Conservation (phyloP, 1,140 invertebrate genomes). For the Drosophila nebulosa region DNA sequence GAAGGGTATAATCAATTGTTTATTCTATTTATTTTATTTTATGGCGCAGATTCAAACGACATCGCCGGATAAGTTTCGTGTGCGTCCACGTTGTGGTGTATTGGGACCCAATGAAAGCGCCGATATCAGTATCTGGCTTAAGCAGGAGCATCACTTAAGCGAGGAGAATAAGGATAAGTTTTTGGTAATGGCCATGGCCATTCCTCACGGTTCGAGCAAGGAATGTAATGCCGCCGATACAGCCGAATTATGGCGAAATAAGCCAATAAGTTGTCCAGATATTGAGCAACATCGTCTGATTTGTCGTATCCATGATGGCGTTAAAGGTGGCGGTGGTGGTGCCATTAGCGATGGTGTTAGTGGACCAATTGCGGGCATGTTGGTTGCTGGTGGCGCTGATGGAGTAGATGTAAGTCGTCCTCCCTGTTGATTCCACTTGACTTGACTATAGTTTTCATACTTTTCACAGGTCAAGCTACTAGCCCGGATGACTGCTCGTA, state of each 20-base stretch:
- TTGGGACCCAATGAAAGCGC: constrained; percentile 82
- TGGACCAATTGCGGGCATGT: neutral
- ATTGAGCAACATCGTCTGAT: constrained; percentile 70
- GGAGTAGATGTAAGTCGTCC: neutral
- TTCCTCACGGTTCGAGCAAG: neutral
- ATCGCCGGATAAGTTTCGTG: constrained; percentile 93
- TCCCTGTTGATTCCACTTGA: too few relatives aligned
- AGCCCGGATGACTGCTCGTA: constrained; percentile 21
- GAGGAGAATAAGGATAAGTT: constrained; percentile 69
- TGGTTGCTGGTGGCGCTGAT: neutral
- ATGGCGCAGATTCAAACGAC: constrained; percentile 80
- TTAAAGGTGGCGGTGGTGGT: constrained; percentile 5
- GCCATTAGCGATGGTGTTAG: neutral
- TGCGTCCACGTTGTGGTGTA: constrained; percentile 91
- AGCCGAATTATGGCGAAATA: constrained; percentile 56
- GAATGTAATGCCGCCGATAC: constrained; percentile 28
- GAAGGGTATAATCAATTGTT: too few relatives aligned
- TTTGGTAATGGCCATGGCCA: constrained; percentile 63
- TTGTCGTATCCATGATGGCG: constrained; percentile 31
- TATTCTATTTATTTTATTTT: too few relatives aligned
- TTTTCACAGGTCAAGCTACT: neutral
- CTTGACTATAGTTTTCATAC: too few relatives aligned
- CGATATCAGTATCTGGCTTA: constrained; percentile 68
- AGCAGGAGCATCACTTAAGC: constrained; percentile 56
- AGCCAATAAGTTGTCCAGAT: constrained; percentile 24